phyloP scores from a whole-genome alignment of 1,140 invertebrate species.

The Drosophila setifemur region DNA sequence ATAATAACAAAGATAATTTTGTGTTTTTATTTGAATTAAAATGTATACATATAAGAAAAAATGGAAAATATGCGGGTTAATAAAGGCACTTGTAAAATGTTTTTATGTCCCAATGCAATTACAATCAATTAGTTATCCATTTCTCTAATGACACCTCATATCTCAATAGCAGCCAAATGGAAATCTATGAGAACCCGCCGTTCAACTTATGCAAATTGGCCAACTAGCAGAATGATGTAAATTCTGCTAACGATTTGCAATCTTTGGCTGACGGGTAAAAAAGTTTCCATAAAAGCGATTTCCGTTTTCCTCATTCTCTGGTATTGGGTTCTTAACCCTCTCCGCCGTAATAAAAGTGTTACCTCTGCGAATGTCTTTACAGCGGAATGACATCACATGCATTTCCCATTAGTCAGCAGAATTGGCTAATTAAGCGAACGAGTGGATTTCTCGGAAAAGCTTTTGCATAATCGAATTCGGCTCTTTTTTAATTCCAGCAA shows the following conservation, averaged over 20 bases:
- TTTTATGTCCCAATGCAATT: no score
- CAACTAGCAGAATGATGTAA: conserved; percentile 34
- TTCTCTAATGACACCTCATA: neutral
- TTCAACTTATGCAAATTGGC: conserved; percentile 9
- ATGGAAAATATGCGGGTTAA: no score
- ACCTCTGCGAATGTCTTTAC: neutral
- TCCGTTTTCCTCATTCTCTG: conserved; percentile 20
- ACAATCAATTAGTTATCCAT: no score
- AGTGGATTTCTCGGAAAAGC: conserved; percentile 30
- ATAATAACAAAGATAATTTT: no score
- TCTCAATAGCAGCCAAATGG: neutral
- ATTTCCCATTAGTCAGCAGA: conserved; percentile 57
- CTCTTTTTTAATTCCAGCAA: neutral
- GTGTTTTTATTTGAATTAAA: no score
- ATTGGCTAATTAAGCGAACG: conserved; percentile 36
- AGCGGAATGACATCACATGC: conserved; percentile 49
- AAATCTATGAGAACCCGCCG: neutral
- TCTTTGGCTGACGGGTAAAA: neutral
- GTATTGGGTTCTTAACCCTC: neutral
- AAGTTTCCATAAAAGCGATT: conserved; percentile 6
- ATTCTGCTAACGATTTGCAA: conserved; percentile 20
- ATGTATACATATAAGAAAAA: no score
- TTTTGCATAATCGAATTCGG: conserved; percentile 29
- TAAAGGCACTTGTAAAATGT: no score
- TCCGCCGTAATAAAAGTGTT: no score